Conservation (phyloP, 2,888 invertebrate species). For the Lamellibrachia satsuma region DNA sequence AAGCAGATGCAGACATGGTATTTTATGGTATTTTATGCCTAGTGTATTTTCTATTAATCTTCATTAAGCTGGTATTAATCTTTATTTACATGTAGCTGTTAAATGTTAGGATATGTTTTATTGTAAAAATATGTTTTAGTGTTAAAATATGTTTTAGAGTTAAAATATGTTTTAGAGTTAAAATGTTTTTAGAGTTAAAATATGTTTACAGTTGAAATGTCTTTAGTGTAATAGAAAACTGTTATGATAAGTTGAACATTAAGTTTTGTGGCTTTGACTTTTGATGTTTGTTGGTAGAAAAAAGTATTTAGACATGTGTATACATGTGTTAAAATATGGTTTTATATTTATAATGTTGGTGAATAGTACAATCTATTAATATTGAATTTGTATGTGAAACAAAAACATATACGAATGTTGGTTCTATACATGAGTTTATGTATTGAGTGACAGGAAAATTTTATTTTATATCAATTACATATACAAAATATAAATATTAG, state of each 20-base stretch:
- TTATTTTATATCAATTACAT: neutral
- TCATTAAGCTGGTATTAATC: neutral
- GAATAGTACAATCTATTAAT: too few species aligned
- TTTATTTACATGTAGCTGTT: neutral
- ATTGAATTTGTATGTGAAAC: too few species aligned
- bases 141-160: neutral
- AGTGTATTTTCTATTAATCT: neutral
- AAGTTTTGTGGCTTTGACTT: too few species aligned
- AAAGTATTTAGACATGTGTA: too few species aligned
- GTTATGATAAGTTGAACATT: too few species aligned
- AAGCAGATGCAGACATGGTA: neutral
- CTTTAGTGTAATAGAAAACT: too few species aligned
- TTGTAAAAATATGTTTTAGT: neutral
- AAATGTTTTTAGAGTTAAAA: neutral
- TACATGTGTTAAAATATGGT: too few species aligned
- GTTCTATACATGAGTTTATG: neutral
- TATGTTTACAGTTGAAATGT: neutral
- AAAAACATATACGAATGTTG: neutral
- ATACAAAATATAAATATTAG: neutral
- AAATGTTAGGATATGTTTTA: neutral
- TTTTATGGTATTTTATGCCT: too few species aligned
- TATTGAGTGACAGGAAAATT: neutral
- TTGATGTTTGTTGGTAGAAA: too few species aligned
- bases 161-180: neutral
- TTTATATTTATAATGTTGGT: too few species aligned